Conservation (phyloP, 2,113 vertebrate genomes). For the Panthera tigris region DNA sequence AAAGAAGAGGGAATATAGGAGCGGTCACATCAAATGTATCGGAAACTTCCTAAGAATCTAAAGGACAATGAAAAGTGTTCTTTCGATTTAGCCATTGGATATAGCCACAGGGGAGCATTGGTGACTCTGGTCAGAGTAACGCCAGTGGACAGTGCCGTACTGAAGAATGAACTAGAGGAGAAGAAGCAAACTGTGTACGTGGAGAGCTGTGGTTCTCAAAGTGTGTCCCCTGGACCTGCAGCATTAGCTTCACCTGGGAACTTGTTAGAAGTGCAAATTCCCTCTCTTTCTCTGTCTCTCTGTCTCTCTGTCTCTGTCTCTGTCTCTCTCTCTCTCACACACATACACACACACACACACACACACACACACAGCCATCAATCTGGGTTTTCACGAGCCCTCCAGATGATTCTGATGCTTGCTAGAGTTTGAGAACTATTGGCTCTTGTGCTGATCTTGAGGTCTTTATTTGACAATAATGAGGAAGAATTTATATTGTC, state of each 20-base stretch:
- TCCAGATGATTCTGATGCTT: neutral
- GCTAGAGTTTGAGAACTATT: neutral
- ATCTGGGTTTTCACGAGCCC: neutral
- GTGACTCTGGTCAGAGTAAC: neutral
- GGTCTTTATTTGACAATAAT: neutral
- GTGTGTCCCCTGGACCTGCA: neutral
- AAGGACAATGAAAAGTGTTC: neutral
- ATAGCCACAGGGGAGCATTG: neutral
- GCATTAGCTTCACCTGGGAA: neutral
- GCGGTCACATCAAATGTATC: neutral
- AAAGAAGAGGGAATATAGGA: neutral
- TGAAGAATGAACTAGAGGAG: neutral
- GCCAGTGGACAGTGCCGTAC: neutral
- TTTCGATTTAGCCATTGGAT: neutral
- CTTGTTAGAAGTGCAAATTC: neutral
- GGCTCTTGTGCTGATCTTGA: neutral
- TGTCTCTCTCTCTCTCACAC: too few relatives aligned
- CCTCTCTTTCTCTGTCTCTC: too few relatives aligned
- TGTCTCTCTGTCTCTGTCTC: too few relatives aligned
- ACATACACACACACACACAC: neutral
- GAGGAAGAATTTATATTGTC: neutral
- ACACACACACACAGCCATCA: neutral
- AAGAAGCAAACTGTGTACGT: neutral
- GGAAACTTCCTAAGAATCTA: neutral
- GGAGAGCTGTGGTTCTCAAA: neutral